Percentiles rank a stretch among this genome's conserved stretches.
Conservation (phyloP, 2,113 vertebrate genomes). For the Periophthalmus modestus region DNA sequence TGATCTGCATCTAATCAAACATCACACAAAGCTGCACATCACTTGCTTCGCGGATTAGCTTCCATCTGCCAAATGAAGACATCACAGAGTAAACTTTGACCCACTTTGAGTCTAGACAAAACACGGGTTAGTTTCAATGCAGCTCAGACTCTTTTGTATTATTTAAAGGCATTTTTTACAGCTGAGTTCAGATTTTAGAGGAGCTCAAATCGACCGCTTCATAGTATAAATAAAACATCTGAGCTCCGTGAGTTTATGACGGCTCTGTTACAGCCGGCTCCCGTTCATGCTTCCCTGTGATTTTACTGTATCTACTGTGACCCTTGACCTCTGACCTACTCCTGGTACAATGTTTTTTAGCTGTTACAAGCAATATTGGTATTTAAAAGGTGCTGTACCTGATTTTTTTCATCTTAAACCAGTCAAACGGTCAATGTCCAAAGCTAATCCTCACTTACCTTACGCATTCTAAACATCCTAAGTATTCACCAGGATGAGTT, state of each 20-base stretch:
- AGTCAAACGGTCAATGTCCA: too few species aligned
- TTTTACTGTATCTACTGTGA: slow-evolving; percentile 48
- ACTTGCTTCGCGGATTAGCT: background rate
- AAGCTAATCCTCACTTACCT: too few species aligned
- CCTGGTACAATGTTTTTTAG: background rate
- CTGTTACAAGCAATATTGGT: background rate
- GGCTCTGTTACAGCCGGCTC: slow-evolving; percentile 65
- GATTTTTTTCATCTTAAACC: too few species aligned
- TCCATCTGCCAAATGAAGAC: background rate
- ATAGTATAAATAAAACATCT: slow-evolving; percentile 68
- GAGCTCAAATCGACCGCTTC: slow-evolving; percentile 51
- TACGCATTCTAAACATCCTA: too few species aligned
- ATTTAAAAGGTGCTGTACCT: background rate
- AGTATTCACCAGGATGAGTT: too few species aligned
- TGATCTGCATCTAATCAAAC: background rate
- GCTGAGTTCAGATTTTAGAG: slow-evolving; percentile 28
- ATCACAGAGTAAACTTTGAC: background rate
- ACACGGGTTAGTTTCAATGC: background rate
- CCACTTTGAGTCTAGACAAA: background rate
- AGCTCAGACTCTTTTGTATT: slow-evolving; percentile 33
- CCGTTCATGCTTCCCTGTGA: slow-evolving; percentile 60
- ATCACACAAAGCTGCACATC: background rate
- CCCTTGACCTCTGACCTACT: background rate
- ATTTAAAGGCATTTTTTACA: slow-evolving; percentile 52
- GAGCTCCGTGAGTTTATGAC: slow-evolving; percentile 51